phyloP scores from a whole-genome alignment of 2,888 invertebrate species.

The Thelaira solivaga region DNA sequence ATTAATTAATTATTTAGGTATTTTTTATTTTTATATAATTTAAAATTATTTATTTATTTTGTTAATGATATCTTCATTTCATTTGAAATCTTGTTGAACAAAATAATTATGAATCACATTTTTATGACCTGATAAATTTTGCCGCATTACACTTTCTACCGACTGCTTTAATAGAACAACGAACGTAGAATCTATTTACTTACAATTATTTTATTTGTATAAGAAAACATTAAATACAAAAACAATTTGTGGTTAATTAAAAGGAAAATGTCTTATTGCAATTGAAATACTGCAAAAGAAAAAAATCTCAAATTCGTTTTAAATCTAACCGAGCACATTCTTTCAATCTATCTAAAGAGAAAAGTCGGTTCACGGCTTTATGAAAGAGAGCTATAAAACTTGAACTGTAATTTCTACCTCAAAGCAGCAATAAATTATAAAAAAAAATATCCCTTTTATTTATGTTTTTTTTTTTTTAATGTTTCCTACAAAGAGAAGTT shows the following conservation, averaged over 20 bases:
- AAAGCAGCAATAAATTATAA: too few relatives aligned
- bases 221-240: background rate
- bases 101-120: constrained; percentile 36
- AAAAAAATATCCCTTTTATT: too few relatives aligned
- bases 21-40: background rate
- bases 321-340: background rate
- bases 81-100: background rate
- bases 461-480: too few relatives aligned
- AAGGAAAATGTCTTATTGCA: background rate
- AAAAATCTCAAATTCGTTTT: background rate
- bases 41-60: background rate
- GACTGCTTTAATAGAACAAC: background rate
- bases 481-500: too few relatives aligned
- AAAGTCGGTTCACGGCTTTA: background rate
- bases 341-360: background rate
- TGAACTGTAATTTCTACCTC: too few relatives aligned
- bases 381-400: background rate
- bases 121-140: constrained; percentile 24
- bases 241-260: background rate
- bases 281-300: constrained; percentile 5
- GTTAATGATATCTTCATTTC: background rate
- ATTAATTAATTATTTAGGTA: background rate
- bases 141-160: constrained; percentile 27
- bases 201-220: background rate
- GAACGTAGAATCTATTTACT: background rate